Evolutionary conservation across 2,797 vertebrate species (phyloP).

Genomic region (Danio choprae): DNA sequence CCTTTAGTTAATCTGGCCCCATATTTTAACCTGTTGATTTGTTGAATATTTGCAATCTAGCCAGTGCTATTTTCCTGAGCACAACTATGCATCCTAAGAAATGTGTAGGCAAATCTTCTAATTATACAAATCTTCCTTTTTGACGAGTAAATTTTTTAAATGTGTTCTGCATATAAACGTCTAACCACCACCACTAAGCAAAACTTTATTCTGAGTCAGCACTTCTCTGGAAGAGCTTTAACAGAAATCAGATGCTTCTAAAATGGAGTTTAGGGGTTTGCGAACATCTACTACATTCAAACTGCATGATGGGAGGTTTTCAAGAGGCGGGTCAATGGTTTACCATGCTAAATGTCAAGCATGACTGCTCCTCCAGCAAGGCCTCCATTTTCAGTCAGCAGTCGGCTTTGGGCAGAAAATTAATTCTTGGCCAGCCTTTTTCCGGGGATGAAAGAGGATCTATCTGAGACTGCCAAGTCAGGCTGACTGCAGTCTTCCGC

Average conservation of each 20-base stretch:
- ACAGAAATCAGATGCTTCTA: slow-evolving; percentile 6
- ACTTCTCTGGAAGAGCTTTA: slow-evolving; percentile 17
- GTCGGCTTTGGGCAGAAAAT: slow-evolving; percentile 53
- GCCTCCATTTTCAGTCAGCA: slow-evolving; percentile 38
- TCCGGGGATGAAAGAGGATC: slow-evolving; percentile 63
- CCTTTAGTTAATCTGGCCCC: too few relatives aligned
- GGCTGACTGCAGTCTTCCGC: slow-evolving; percentile 71
- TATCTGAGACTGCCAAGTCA: slow-evolving; percentile 73
- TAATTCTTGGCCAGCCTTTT: slow-evolving; percentile 59
- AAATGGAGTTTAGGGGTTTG: slow-evolving; percentile 29
- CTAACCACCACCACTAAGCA: neutral
- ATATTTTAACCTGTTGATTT: neutral
- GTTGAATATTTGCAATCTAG: neutral
- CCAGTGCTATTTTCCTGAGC: neutral
- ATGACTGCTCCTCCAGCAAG: slow-evolving; percentile 42
- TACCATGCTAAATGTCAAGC: slow-evolving; percentile 49
- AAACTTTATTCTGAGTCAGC: slow-evolving; percentile 33
- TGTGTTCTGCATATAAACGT: neutral
- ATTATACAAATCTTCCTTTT: neutral
- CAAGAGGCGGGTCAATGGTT: slow-evolving; percentile 43
- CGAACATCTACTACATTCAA: slow-evolving; percentile 24
- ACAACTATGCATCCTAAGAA: neutral
- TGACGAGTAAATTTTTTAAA: neutral
- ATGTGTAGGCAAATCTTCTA: neutral
- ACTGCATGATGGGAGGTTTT: slow-evolving; percentile 37